Evolutionary conservation across 2,888 invertebrate species (phyloP).

Genomic region (Athalia cordata): DNA sequence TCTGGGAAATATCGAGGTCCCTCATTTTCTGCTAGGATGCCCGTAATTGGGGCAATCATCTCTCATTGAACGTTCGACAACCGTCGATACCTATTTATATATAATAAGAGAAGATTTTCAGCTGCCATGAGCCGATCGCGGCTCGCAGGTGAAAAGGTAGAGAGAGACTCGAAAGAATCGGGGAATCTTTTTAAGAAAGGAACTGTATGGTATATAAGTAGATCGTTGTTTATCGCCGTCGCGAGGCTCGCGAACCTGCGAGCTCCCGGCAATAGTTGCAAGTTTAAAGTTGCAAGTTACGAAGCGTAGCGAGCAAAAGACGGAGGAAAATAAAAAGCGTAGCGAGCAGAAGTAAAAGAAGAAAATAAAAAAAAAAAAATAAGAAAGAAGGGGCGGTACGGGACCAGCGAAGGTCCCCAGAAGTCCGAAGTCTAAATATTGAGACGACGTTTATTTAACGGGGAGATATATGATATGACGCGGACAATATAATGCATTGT

Average conservation of each 20-base stretch:
- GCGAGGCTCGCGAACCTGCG: too few relatives aligned
- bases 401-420: slow-evolving; percentile 36
- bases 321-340: too few relatives aligned
- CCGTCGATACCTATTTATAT: not conserved
- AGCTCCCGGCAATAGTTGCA: not conserved
- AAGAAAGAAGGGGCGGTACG: slow-evolving; percentile 2
- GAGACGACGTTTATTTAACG: slow-evolving; percentile 73
- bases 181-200: slow-evolving; percentile 20
- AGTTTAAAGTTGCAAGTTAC: not conserved
- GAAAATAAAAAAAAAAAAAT: too few relatives aligned
- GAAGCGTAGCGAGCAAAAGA: not conserved
- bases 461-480: slow-evolving; percentile 73
- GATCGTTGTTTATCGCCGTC: slow-evolving; percentile 56
- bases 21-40: slow-evolving; percentile 66
- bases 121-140: not conserved
- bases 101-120: not conserved
- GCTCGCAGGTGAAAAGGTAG: not conserved
- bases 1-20: slow-evolving; percentile 47
- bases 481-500: slow-evolving; percentile 74
- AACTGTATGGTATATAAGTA: slow-evolving; percentile 5
- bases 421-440: slow-evolving; percentile 71
- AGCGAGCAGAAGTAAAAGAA: too few relatives aligned
- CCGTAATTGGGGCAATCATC: slow-evolving; percentile 68
- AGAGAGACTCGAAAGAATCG: slow-evolving; percentile 11
- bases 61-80: slow-evolving; percentile 56